Evolutionary conservation across 2,113 vertebrate genomes (phyloP).

Genomic region (Abramis brama): DNA sequence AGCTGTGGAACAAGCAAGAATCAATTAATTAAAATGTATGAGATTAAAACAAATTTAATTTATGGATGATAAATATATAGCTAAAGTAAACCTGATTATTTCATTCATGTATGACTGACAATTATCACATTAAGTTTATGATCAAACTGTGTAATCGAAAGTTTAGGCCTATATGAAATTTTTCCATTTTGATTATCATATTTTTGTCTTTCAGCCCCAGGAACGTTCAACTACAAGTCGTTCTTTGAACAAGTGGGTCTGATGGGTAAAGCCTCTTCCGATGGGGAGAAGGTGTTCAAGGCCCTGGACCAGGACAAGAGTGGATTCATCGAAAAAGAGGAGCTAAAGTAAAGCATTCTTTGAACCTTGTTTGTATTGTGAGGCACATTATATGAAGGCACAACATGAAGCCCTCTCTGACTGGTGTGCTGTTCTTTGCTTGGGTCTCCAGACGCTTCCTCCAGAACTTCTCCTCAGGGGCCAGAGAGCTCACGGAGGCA

Average conservation of each 20-base stretch:
- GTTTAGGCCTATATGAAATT: not conserved
- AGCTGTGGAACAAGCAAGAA: too few species aligned
- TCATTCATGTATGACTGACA: too few species aligned
- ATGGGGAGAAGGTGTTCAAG: conserved; percentile 70
- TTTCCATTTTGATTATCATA: not conserved
- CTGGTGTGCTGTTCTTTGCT: not conserved
- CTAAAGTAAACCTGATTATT: too few species aligned
- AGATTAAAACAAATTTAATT: too few species aligned
- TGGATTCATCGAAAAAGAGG: conserved; percentile 79
- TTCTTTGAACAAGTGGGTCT: conserved; percentile 78
- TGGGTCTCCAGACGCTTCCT: conserved; percentile 73
- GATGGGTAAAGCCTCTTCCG: conserved; percentile 58
- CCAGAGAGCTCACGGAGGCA: conserved; percentile 73
- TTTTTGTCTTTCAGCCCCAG: conserved; percentile 66
- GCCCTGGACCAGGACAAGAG: conserved; percentile 77
- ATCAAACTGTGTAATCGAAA: too few species aligned
- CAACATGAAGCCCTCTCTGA: not conserved
- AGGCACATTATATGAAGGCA: not conserved
- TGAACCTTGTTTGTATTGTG: too few species aligned
- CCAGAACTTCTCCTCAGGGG: conserved; percentile 74
- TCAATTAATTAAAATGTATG: too few species aligned
- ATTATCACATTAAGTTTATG: not conserved
- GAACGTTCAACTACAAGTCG: conserved; percentile 70
- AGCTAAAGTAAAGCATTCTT: conserved; percentile 73
- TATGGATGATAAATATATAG: too few species aligned